Base-by-base conservation (phyloP, 2,113 vertebrate species). In the Ictalurus furcatus region DNA sequence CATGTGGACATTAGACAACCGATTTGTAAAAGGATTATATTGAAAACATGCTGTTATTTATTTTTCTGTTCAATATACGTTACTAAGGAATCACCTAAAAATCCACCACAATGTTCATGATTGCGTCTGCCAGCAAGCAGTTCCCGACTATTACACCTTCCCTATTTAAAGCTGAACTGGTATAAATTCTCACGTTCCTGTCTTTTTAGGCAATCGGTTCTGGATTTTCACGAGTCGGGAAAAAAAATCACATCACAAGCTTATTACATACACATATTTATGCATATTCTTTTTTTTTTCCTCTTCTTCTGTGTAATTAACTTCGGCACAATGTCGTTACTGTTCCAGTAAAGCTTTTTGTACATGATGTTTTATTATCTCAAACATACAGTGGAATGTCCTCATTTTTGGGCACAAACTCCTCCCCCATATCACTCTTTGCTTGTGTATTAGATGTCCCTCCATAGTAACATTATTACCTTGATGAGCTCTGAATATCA, bases 201-300 rank as follows among this genome's bases (percentile, higher is more conserved):
- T 58, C 16, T 37, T 30, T 56, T 52, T 17, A 54, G 40, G 11
- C 37, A 4, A 25, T 76, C 1, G 0, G 13, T 54, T 81, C 9
- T 14, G 19, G n/a, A 40, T 40, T 25, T 2, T 61, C 6, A 19
- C 79, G 16, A 56, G 28, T 14, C 9, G 52, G 21, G 8, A 17
- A 79, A 16, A 76, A 23, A 78, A 25, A 28, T 3, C 7, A 23
- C 16, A 40, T 7, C 71, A 40, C 34, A 40, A 74, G 37, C 71
- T 4, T 71, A 34, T 71, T 71, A 34, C 28, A 61, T 71, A 17
- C 74, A 5, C 40, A 73, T 54, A 16, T 86, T 34, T 65, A 34
- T 58, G 48, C 16, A 44, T 61, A 56, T 90, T 63, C 40, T 4
- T 82, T 90, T 90, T 92, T 82, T 89, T 91, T 78, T 90, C 89